Percentiles rank a stretch among this genome's conserved stretches.
Evolutionary conservation across 2,888 invertebrate genomes (phyloP).

Genomic region (Pseudococcus jackbeardsleyi): DNA sequence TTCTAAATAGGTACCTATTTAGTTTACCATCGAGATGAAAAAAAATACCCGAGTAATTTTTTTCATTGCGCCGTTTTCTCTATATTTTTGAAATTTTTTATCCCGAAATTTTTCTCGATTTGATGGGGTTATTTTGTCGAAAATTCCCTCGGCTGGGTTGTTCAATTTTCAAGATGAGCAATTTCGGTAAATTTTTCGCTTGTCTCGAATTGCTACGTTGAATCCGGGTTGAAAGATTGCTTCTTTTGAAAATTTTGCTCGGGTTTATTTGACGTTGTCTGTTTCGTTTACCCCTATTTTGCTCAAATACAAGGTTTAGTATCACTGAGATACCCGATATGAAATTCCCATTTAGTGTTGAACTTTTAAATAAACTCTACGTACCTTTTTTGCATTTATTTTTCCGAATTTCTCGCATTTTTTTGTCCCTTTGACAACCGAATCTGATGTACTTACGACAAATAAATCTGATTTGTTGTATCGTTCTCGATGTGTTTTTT

Average conservation of each 20-base stretch:
- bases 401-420: constrained; percentile 10
- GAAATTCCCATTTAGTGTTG: background rate
- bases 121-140: background rate
- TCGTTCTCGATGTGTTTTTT: background rate
- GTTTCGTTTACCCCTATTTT: background rate
- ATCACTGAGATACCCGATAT: background rate
- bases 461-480: background rate
- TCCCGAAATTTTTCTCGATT: background rate
- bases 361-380: background rate
- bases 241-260: background rate
- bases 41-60: background rate
- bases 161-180: constrained; percentile 10
- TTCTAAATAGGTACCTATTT: background rate
- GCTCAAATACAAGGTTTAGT: background rate
- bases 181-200: background rate
- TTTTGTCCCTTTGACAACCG: background rate
- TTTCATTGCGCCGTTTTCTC: background rate
- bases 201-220: background rate
- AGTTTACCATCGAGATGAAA: background rate
- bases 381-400: background rate
- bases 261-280: background rate
- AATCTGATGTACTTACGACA: background rate
- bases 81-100: background rate
- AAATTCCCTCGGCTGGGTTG: background rate
- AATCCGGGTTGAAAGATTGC: background rate